Conservation (phyloP, 2,113 vertebrate genomes). For the Psettodes erumei region DNA sequence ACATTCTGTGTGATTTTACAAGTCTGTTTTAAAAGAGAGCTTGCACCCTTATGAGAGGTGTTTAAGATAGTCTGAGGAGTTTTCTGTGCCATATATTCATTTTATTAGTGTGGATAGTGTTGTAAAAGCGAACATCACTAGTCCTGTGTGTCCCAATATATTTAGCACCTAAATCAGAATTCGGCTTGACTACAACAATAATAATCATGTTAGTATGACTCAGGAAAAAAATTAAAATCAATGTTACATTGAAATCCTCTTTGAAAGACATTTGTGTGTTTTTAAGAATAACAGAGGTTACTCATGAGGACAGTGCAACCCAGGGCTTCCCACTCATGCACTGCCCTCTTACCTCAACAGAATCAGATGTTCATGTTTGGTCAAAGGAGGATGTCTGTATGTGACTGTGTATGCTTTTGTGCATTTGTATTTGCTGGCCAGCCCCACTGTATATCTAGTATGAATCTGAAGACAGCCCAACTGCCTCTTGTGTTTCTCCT, state of each 20-base stretch:
- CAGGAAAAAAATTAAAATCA: background rate
- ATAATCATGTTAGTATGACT: too few relatives aligned
- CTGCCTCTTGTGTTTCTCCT: slow-evolving; percentile 65
- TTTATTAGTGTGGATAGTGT: slow-evolving; percentile 43
- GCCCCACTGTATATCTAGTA: slow-evolving; percentile 1
- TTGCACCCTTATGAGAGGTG: slow-evolving; percentile 16
- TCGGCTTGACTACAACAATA: too few relatives aligned
- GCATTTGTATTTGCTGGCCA: background rate
- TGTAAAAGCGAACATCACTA: background rate
- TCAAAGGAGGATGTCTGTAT: slow-evolving; percentile 10
- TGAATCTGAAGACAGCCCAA: slow-evolving; percentile 30
- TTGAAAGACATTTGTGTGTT: slow-evolving; percentile 7
- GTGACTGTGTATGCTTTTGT: slow-evolving; percentile 11
- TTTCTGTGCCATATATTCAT: slow-evolving; percentile 19
- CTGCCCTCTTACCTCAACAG: slow-evolving; percentile 20
- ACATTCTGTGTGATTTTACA: slow-evolving; percentile 35
- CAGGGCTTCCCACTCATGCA: slow-evolving; percentile 23
- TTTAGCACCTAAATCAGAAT: background rate
- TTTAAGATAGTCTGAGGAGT: slow-evolving; percentile 23
- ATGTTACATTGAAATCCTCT: slow-evolving; percentile 6
- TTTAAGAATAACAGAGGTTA: slow-evolving; percentile 8
- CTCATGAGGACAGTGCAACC: slow-evolving; percentile 25
- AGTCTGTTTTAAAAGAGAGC: slow-evolving; percentile 24
- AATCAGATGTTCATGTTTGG: slow-evolving; percentile 58
- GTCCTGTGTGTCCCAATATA: background rate